phyloP scores from a whole-genome alignment of 64 coral and sea anemone species.

The Stylophora pistillata region DNA sequence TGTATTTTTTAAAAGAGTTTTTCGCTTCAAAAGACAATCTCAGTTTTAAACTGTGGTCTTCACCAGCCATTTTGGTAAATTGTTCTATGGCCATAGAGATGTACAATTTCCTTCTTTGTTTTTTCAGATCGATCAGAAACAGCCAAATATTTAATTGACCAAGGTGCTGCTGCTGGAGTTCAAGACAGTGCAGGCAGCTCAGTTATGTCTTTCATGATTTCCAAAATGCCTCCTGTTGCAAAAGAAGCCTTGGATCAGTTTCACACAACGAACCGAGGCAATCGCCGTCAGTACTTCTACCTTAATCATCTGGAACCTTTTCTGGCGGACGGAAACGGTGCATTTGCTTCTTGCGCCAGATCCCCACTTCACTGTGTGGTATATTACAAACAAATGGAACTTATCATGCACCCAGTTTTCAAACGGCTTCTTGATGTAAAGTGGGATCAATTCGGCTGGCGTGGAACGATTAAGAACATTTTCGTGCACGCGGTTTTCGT shows the following conservation, averaged over 20 bases:
- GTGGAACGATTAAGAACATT: slow-evolving; percentile 75
- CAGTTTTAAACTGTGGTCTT: too few species aligned
- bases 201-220: slow-evolving; percentile 94
- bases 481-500: slow-evolving; percentile 83
- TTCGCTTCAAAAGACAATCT: too few species aligned
- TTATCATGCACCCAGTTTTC: slow-evolving; percentile 98
- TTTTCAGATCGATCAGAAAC: slow-evolving; percentile 92
- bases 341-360: slow-evolving; percentile 16
- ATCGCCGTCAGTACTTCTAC: slow-evolving; percentile 95
- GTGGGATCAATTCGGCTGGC: slow-evolving; percentile 86
- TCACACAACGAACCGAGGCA: slow-evolving; percentile 87
- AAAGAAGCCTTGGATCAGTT: slow-evolving; percentile 97
- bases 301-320: slow-evolving; percentile 88
- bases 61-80: neutral
- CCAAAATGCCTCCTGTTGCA: slow-evolving; percentile 98
- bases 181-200: slow-evolving; percentile 73
- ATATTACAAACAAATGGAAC: slow-evolving; percentile 88
- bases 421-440: slow-evolving; percentile 92
- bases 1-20: too few species aligned
- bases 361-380: slow-evolving; percentile 86
- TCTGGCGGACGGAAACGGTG: slow-evolving; percentile 28
- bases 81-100: neutral
- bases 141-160: slow-evolving; percentile 82
- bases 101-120: neutral
- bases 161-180: slow-evolving; percentile 71